A percentile compares a stretch with the other conserved stretches of the same genome.
These are phyloP conservation scores for Polymixis flavicincta DNA, from an alignment of 2,888 invertebrate genomes.

Conservation along the genomic window DNA sequence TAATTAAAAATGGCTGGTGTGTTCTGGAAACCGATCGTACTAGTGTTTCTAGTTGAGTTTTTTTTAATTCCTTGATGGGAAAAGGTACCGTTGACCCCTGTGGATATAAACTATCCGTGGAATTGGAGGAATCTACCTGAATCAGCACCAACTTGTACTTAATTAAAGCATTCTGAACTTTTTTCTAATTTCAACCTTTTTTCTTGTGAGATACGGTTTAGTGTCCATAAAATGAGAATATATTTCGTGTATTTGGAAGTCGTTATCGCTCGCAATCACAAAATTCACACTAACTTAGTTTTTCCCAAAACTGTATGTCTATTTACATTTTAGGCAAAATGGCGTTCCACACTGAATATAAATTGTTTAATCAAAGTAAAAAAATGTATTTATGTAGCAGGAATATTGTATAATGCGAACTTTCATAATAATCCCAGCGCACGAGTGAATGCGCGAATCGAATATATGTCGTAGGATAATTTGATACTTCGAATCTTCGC, in stretches of 20 bases:
- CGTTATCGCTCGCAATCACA: constrained; percentile 41
- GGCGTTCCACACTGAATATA: constrained; percentile 52
- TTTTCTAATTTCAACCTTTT: constrained; percentile 30
- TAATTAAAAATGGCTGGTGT: constrained; percentile 68
- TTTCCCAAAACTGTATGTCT: constrained; percentile 30
- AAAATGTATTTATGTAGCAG: constrained; percentile 44
- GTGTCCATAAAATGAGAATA: constrained; percentile 6
- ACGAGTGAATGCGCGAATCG: constrained; percentile 41
- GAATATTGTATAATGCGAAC: constrained; percentile 38
- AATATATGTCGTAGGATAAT: no score
- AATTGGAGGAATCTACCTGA: constrained; percentile 56
- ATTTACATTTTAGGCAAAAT: constrained; percentile 48
- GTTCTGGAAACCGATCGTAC: constrained; percentile 56
- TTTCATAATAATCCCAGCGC: constrained; percentile 46
- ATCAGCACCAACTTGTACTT: constrained; percentile 32
- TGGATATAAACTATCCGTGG: constrained; percentile 45
- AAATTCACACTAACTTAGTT: constrained; percentile 30
- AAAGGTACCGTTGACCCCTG: constrained; percentile 60
- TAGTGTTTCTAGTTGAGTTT: constrained; percentile 60
- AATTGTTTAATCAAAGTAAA: constrained; percentile 55
- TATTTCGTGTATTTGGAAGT: constrained; percentile 11
- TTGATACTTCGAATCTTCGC: no score
- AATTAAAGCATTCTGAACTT: constrained; percentile 54
- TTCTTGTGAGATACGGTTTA: neutral
- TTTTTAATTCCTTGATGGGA: constrained; percentile 52